phyloP scores from a whole-genome alignment of 2,797 vertebrate genomes.

The Cossypha caffra region DNA sequence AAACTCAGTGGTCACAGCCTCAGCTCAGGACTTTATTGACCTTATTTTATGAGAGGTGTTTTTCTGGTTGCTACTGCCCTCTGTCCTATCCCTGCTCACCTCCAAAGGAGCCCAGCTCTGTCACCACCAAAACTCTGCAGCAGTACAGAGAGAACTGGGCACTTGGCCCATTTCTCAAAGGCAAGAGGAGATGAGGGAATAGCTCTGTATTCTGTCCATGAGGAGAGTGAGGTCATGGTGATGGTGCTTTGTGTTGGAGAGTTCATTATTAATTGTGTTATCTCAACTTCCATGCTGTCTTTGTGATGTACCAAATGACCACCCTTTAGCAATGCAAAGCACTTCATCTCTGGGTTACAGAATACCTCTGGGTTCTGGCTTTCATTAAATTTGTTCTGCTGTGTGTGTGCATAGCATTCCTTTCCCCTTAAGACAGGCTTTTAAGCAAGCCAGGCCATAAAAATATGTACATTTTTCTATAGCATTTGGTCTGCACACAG shows the following conservation, averaged over 20 bases:
- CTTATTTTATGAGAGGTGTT: neutral
- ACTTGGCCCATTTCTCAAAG: neutral
- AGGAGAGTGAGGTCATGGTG: neutral
- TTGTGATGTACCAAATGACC: neutral
- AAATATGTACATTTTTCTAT: conserved; percentile 64
- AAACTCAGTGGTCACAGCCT: neutral
- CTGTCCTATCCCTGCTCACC: neutral
- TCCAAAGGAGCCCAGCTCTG: neutral
- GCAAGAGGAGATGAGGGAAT: neutral
- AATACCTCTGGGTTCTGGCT: conserved; percentile 25
- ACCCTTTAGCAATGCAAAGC: neutral
- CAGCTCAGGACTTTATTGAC: neutral
- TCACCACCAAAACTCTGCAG: neutral
- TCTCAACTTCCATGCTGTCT: neutral
- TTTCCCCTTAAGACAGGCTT: conserved; percentile 42
- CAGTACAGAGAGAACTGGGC: neutral
- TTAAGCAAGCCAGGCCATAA: neutral
- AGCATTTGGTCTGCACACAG: neutral
- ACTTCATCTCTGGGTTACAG: neutral
- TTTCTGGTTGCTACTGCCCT: neutral
- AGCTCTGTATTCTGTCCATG: neutral
- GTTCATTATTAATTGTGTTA: conserved; percentile 22
- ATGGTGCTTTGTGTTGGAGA: neutral
- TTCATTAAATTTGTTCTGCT: conserved; percentile 17
- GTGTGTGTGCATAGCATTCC: conserved; percentile 17